Evolutionary conservation across 2,113 vertebrate genomes (phyloP).

Genomic region (Marmota monax): DNA sequence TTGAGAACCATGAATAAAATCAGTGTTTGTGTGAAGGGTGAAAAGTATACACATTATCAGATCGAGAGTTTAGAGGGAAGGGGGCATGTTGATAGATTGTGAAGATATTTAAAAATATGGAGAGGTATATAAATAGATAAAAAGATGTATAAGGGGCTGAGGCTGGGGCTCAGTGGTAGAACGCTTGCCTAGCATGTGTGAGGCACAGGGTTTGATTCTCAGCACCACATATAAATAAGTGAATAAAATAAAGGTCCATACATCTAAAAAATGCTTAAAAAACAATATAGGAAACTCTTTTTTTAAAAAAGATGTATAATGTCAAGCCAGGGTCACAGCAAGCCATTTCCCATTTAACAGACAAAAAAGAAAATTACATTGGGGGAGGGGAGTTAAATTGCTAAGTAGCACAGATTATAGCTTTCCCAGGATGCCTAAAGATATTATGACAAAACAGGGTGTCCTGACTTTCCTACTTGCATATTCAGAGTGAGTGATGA

Average conservation of each 20-base stretch:
- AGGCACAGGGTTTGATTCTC: too few species aligned
- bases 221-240: too few species aligned
- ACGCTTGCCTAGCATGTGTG: too few species aligned
- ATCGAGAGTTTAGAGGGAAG: not conserved
- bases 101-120: not conserved
- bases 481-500: not conserved
- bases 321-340: not conserved
- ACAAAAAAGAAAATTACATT: conserved; percentile 3
- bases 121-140: not conserved
- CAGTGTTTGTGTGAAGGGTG: not conserved
- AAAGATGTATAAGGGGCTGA: not conserved
- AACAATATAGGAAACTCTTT: too few species aligned
- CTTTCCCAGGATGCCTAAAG: not conserved
- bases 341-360: not conserved
- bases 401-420: not conserved
- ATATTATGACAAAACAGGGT: not conserved
- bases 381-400: not conserved
- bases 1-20: not conserved
- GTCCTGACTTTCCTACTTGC: not conserved
- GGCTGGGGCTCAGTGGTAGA: too few species aligned
- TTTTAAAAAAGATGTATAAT: too few species aligned
- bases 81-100: not conserved
- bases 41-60: not conserved
- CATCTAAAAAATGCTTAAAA: too few species aligned
- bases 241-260: too few species aligned